phyloP scores from a whole-genome alignment of 2,113 vertebrate genomes.

The Scopus umbretta region DNA sequence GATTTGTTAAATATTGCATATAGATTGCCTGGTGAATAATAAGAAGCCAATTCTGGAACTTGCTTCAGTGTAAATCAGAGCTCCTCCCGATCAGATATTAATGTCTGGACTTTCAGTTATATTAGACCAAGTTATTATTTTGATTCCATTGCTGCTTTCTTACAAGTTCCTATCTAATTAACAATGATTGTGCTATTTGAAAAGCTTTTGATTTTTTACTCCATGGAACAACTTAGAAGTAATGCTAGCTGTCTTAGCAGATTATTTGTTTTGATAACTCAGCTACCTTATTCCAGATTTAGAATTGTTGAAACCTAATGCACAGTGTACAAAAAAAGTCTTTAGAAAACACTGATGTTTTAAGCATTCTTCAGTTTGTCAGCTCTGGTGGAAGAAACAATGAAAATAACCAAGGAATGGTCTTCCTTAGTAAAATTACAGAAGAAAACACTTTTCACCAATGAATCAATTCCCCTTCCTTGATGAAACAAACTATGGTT shows the following conservation, averaged over 20 bases:
- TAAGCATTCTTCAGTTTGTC: conserved; percentile 39
- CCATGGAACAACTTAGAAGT: conserved; percentile 35
- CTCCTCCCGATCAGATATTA: not conserved
- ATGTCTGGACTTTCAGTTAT: not conserved
- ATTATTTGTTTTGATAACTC: conserved; percentile 41
- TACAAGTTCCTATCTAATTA: conserved; percentile 48
- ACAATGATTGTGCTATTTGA: not conserved
- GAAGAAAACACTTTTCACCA: not conserved
- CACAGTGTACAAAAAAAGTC: conserved; percentile 39
- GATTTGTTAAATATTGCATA: conserved; percentile 47
- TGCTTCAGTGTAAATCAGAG: not conserved
- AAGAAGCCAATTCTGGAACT: not conserved
- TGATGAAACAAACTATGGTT: not conserved
- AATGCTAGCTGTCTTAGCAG: conserved; percentile 17
- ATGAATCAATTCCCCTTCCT: not conserved
- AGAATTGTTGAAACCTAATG: conserved; percentile 19
- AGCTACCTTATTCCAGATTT: not conserved
- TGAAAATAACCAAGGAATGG: not conserved
- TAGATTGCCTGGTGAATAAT: conserved; percentile 27
- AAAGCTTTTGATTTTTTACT: conserved; percentile 24
- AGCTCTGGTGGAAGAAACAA: conserved; percentile 42
- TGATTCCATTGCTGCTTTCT: conserved; percentile 40
- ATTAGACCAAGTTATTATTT: conserved; percentile 33
- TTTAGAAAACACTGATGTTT: conserved; percentile 46
- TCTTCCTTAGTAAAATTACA: not conserved